Percentiles rank a stretch among this genome's conserved stretches.
These are phyloP conservation scores for Solenopsis fugax DNA, from an alignment of 1,140 invertebrate species.

Conservation along the genomic window DNA sequence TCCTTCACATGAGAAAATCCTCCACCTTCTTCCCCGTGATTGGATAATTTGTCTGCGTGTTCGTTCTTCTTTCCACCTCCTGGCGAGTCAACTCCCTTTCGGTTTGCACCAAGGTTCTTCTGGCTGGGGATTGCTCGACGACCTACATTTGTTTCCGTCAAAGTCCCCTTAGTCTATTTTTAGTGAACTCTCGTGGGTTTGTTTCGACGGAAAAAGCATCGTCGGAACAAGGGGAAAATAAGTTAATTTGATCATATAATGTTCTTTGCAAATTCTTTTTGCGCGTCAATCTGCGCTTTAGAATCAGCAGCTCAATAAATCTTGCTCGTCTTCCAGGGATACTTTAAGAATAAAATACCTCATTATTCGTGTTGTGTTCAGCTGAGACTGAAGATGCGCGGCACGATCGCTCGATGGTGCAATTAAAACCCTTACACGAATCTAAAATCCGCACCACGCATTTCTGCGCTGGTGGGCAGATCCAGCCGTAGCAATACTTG, in stretches of 20 bases:
- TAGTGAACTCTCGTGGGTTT: not conserved
- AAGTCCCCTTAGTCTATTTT: not conserved
- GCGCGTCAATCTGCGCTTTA: not conserved
- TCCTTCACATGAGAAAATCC: not conserved
- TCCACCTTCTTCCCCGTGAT: conserved; percentile 9
- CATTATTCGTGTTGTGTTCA: not conserved
- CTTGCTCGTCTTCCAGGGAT: not conserved
- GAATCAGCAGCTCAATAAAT: not conserved
- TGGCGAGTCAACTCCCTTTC: not conserved
- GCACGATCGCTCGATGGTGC: conserved; percentile 74
- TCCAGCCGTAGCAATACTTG: conserved; percentile 79
- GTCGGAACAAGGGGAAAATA: not conserved
- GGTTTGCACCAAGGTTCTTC: not conserved
- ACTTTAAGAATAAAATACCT: not conserved
- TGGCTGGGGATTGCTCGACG: not conserved
- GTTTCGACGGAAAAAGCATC: not conserved
- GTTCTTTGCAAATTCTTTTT: not conserved
- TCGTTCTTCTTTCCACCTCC: not conserved
- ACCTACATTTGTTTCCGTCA: conserved; percentile 40
- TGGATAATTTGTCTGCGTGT: not conserved
- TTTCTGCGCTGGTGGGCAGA: conserved; percentile 77
- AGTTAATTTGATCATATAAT: conserved; percentile 6
- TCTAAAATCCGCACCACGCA: conserved; percentile 66
- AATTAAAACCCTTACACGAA: conserved; percentile 69
- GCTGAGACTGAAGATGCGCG: conserved; percentile 26